These are phyloP conservation scores for Eustalomyia histrio DNA, from an alignment of 2,888 invertebrate genomes.

Conservation along the genomic window DNA sequence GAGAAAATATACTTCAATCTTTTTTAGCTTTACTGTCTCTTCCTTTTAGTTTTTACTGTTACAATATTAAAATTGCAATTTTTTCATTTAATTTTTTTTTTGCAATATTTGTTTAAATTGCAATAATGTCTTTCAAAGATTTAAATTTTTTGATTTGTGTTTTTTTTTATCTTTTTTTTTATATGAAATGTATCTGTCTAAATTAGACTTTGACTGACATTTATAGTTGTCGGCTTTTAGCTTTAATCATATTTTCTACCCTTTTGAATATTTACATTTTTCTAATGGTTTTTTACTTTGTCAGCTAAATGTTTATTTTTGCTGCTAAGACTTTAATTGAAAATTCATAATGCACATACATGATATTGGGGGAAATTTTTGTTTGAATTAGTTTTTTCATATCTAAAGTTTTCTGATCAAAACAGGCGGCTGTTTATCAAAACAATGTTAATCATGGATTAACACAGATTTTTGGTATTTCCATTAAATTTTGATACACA, in stretches of 20 bases:
- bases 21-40: background rate
- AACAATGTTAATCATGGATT: too few species aligned
- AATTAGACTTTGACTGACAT: constrained; percentile 57
- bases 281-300: constrained; percentile 42
- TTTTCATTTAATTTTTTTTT: background rate
- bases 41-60: background rate
- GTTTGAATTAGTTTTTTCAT: too few species aligned
- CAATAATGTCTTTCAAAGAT: constrained; percentile 38
- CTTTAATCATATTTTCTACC: constrained; percentile 52
- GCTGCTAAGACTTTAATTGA: background rate
- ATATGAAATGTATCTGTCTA: constrained; percentile 42
- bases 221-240: constrained; percentile 50
- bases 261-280: constrained; percentile 35
- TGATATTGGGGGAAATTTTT: constrained; percentile 3
- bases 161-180: too few species aligned
- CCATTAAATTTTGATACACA: too few species aligned
- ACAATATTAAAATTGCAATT: background rate
- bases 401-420: too few species aligned
- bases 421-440: too few species aligned
- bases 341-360: background rate
- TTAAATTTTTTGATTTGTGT: constrained; percentile 35
- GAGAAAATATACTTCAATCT: too few species aligned
- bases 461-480: too few species aligned
- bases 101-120: constrained; percentile 29
- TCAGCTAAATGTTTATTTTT: constrained; percentile 23